phyloP scores from a whole-genome alignment of 2,797 vertebrate species.

The Crenuchus spilurus region DNA sequence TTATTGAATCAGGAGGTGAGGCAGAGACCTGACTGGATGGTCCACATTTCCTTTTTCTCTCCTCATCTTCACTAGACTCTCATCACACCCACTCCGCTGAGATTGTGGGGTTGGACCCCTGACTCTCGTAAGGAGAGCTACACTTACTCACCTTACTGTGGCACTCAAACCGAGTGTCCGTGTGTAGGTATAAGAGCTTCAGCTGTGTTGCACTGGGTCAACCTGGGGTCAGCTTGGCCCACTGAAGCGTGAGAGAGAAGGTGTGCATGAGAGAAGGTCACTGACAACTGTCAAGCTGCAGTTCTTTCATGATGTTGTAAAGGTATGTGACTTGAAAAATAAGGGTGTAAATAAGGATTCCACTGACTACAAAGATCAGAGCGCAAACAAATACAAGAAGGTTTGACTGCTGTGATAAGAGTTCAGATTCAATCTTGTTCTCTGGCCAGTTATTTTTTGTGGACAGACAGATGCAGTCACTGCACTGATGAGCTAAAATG shows the following conservation, averaged over 20 bases:
- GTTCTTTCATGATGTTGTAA: slow-evolving; percentile 64
- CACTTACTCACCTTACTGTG: slow-evolving; percentile 35
- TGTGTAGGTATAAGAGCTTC: slow-evolving; percentile 21
- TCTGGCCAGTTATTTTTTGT: too few species aligned
- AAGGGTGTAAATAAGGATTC: background rate
- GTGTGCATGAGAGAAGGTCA: slow-evolving; percentile 68
- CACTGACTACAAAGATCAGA: too few species aligned
- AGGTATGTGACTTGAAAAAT: slow-evolving; percentile 41
- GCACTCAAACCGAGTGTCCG: background rate
- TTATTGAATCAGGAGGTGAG: slow-evolving; percentile 78
- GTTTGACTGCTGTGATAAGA: too few species aligned
- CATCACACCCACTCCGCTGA: slow-evolving; percentile 36
- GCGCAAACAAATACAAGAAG: too few species aligned
- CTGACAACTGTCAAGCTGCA: slow-evolving; percentile 49
- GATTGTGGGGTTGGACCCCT: background rate
- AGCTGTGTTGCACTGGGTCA: slow-evolving; percentile 57
- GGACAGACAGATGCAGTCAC: too few species aligned
- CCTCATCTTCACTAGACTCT: slow-evolving; percentile 39
- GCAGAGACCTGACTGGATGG: slow-evolving; percentile 59
- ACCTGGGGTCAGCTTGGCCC: slow-evolving; percentile 70
- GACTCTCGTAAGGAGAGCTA: slow-evolving; percentile 51
- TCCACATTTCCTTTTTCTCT: slow-evolving; percentile 50
- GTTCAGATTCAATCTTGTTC: too few species aligned
- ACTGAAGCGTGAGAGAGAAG: slow-evolving; percentile 75
- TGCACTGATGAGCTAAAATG: too few species aligned